These are phyloP conservation scores for Laodelphax striatellus DNA, from an alignment of 1,140 invertebrate species.

Conservation along the genomic window DNA sequence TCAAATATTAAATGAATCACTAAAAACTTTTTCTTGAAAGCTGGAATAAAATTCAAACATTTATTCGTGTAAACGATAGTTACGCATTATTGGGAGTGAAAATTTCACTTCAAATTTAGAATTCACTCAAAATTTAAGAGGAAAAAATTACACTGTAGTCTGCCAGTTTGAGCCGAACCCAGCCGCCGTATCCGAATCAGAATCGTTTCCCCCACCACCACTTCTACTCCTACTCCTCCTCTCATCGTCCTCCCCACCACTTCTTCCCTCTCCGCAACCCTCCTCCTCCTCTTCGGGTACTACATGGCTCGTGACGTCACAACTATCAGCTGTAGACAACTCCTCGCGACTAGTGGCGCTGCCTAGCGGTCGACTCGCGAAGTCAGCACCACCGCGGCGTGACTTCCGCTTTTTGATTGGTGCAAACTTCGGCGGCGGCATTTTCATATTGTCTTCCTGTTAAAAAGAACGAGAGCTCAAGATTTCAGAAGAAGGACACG, in stretches of 20 bases:
- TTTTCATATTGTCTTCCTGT: constrained; percentile 33
- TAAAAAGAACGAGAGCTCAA: too few relatives aligned
- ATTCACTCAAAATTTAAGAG: neutral
- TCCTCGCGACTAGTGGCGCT: constrained; percentile 1
- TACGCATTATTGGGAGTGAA: too few relatives aligned
- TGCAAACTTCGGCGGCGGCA: constrained; percentile 57
- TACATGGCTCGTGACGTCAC: too few relatives aligned
- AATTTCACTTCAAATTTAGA: too few relatives aligned
- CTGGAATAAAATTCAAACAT: too few relatives aligned
- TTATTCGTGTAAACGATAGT: too few relatives aligned
- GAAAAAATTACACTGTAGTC: constrained; percentile 16
- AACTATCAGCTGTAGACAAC: too few relatives aligned
- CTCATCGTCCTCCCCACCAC: constrained; percentile 19
- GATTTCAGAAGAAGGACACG: too few relatives aligned
- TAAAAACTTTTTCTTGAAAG: too few relatives aligned
- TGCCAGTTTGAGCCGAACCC: constrained; percentile 66
- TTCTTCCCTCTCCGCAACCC: constrained; percentile 21
- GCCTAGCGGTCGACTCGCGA: constrained; percentile 26
- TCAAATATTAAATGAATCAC: too few relatives aligned
- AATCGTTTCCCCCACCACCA: constrained; percentile 44
- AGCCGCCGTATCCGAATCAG: constrained; percentile 68
- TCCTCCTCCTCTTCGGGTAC: constrained; percentile 20
- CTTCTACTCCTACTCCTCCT: constrained; percentile 40
- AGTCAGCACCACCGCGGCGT: constrained; percentile 46
- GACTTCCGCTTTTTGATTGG: constrained; percentile 47